Evolutionary conservation across 1,140 invertebrate genomes (phyloP), one percentile per base, ranked within the genome.

Genomic region (Drosophila aff.): DNA sequence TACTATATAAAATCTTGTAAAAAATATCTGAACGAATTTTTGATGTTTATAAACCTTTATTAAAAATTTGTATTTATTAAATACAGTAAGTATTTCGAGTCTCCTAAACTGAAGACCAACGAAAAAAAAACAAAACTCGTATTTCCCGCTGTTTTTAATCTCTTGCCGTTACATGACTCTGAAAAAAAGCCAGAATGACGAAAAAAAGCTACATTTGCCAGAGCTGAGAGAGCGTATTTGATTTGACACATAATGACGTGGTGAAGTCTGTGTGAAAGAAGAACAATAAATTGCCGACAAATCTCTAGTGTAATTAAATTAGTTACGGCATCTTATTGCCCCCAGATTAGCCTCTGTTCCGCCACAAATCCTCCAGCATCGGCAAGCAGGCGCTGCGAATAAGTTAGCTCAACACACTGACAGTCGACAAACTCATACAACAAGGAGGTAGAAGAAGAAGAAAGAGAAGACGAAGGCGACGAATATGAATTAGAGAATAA

Each of bases 221-320:
- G 16, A 33, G 21, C 43, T 55, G 38, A 68, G 40, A 63, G 61
- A 63, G 50, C 61, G 31, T 31, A 46, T 63, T 36, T 41, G 40
- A 67, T 62, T 57, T 62, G 50, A 53, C 60, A 33, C 57, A 69
- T 80, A 73, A 89, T 89, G 84, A 89, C 84, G 84, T 89, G 84
- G 84, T 87, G 81, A 82, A 89, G 76, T 75, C 68, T 77, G 74
- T 74, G 79, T 83, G 81, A 90, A 86, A 77, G 59, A 85, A 82
- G 79, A 89, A 89, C 71, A 90, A 79, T 86, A 86, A 83, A 83
- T 89, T 83, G 84, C 84, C 83, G 83, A 87, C 84, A 89, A 74
- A 89, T 77, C 75, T 67, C 26, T 77, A 77, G 71, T 84, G 63
- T 77, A 85, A 79, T 85, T 82, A 55, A 81, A 81, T 75, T 75